Evolutionary conservation across 2,113 vertebrate species (phyloP), one percentile per base, ranked within the genome.

Genomic region (Istiophorus platypterus): DNA sequence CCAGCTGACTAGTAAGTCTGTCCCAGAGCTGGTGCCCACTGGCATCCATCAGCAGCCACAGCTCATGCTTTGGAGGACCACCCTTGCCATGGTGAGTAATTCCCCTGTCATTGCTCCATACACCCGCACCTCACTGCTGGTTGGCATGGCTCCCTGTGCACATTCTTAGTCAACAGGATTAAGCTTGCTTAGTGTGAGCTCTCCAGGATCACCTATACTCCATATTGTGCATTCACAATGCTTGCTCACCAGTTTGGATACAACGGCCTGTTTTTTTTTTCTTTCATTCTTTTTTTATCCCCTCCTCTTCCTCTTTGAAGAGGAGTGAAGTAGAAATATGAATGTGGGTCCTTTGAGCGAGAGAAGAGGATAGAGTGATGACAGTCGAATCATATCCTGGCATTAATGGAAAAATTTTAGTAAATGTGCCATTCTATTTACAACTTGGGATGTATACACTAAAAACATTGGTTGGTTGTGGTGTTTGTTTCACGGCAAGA

Each of bases 121-220:
- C 84, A 93, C 86, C 85, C 81, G 85, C 73, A 81, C 91, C 90
- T 88, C 90, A 70, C 31, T 41, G 88, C 88, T 82, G 85, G 76
- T 90, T 96, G 95, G 95, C 94, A 94, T 80, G 82, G 88, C 86
- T 95, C 93, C 93, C 91, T 76, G 56, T 92, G 86, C 93, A 91
- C 93, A 93, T 95, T 95, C 95, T 94, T 92, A 94, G 88, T 91
- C 85, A 92, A 93, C 89, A 91, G 91, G 92, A 92, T 93, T 92
- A 93, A 86, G 86, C 89, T 85, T 91, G 86, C 86, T 93, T 91
- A 90, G 86, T 76, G 79, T 70, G 81, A 88, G 87, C 90, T 90
- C 85, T 80, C 80, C 13, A 52, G 88, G 87, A 91, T 91, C 89
- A 90, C 85, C 85, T 88, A 88, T 89, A 90, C 83, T 85, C 72